Conservation (phyloP, 2,113 vertebrate genomes). For the Melanostigma gelatinosum region DNA sequence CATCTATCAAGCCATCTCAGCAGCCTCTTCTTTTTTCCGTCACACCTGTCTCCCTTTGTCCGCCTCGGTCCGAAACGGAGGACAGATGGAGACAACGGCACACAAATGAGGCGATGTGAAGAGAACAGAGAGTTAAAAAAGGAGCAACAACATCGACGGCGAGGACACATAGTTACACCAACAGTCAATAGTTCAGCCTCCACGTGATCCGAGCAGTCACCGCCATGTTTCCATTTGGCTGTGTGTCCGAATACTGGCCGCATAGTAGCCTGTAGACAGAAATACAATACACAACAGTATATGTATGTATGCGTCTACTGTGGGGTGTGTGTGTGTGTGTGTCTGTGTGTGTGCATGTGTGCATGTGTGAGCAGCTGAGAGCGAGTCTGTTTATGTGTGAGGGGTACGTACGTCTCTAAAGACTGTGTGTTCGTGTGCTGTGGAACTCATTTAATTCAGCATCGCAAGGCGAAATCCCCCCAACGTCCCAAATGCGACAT, state of each 20-base stretch:
- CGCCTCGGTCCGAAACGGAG: constrained; percentile 2
- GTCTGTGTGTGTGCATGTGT: too few relatives aligned
- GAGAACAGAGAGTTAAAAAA: background rate
- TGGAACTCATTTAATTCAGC: constrained; percentile 17
- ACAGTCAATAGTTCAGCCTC: constrained; percentile 24
- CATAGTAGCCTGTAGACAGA: background rate
- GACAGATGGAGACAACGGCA: background rate
- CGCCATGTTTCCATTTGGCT: constrained; percentile 31
- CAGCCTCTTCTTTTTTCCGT: constrained; percentile 16
- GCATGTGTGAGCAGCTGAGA: background rate
- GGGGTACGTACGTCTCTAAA: background rate
- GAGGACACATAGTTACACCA: constrained; percentile 9
- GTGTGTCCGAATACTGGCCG: constrained; percentile 14
- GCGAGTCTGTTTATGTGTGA: background rate
- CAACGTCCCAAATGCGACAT: constrained; percentile 52
- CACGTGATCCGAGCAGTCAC: constrained; percentile 31
- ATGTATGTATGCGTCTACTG: background rate
- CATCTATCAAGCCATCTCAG: constrained; percentile 42
- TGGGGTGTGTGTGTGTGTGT: background rate
- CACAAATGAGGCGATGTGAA: constrained; percentile 19
- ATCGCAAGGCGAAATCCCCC: constrained; percentile 23
- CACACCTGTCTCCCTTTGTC: constrained; percentile 43
- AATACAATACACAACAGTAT: constrained; percentile 1
- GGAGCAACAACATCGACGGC: background rate
- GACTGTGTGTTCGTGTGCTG: background rate